These are phyloP conservation scores for Poeciliopsis retropinna DNA, from an alignment of 2,113 vertebrate genomes.

Conservation along the genomic window DNA sequence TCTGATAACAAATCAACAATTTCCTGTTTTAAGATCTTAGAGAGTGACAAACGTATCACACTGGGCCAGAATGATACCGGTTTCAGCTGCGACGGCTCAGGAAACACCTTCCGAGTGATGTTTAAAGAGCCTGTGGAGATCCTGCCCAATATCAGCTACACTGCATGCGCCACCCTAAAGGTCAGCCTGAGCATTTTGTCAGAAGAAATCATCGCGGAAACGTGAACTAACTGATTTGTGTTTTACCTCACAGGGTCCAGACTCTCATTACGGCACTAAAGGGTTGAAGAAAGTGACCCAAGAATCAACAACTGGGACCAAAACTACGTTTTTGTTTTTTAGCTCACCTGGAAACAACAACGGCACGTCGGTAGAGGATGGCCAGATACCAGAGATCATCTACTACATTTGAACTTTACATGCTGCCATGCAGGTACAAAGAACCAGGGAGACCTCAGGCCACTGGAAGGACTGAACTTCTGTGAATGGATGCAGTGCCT, in stretches of 20 bases:
- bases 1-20: neutral
- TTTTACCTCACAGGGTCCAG: conserved; percentile 83
- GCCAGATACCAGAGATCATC: conserved; percentile 96
- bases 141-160: conserved; percentile 90
- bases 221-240: neutral
- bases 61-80: conserved; percentile 93
- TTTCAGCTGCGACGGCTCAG: conserved; percentile 93
- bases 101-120: conserved; percentile 93
- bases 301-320: conserved; percentile 87
- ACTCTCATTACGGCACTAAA: conserved; percentile 95
- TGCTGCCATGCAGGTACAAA: conserved; percentile 33
- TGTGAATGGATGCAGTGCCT: conserved; percentile 61
- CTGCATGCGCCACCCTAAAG: conserved; percentile 92
- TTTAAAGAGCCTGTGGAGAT: conserved; percentile 95
- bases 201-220: neutral
- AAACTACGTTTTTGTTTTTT: conserved; percentile 92
- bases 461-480: conserved; percentile 47
- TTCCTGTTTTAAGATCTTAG: conserved; percentile 83
- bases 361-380: conserved; percentile 94
- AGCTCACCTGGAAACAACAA: conserved; percentile 96
- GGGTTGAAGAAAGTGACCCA: conserved; percentile 91
- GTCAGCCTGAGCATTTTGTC: conserved; percentile 62
- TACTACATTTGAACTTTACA: conserved; percentile 84
- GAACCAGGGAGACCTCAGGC: conserved; percentile 56
- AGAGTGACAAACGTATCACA: conserved; percentile 91